Percentiles rank a stretch among this genome's conserved stretches.
phyloP scores from a whole-genome alignment of 2,888 invertebrate species.

The Erebia ligea region DNA sequence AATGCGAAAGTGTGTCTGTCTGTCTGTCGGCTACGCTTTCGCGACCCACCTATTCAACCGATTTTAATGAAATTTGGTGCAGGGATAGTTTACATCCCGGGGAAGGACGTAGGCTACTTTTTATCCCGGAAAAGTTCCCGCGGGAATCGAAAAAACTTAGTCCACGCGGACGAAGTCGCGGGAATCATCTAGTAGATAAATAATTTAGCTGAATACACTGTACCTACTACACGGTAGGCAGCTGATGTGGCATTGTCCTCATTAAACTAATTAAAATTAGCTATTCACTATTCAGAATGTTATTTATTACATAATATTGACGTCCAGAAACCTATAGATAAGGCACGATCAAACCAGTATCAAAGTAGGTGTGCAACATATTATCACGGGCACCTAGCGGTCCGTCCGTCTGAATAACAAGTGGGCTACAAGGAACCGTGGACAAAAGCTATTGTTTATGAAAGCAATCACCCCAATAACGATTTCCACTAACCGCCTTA shows the following conservation, averaged over 20 bases:
- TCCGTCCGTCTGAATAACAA: conserved; percentile 70
- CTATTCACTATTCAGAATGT: neutral
- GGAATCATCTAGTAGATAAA: too few species aligned
- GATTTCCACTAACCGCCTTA: conserved; percentile 78
- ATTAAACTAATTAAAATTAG: conserved; percentile 11
- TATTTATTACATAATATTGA: conserved; percentile 2
- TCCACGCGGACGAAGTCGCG: too few species aligned
- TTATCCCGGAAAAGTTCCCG: too few species aligned
- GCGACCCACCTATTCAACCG: too few species aligned
- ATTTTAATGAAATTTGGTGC: too few species aligned
- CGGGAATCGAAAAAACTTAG: too few species aligned
- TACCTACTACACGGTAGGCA: too few species aligned
- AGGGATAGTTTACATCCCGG: too few species aligned
- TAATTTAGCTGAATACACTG: too few species aligned
- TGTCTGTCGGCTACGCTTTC: too few species aligned
- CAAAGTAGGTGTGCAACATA: conserved; percentile 25
- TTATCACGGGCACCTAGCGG: conserved; percentile 58
- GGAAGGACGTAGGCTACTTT: too few species aligned
- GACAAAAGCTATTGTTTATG: conserved; percentile 82
- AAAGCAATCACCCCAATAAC: conserved; percentile 83
- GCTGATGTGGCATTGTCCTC: neutral
- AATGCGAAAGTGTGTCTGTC: too few species aligned
- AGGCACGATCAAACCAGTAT: conserved; percentile 29
- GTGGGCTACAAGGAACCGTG: conserved; percentile 66
- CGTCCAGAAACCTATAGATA: conserved; percentile 24